phyloP scores from a whole-genome alignment of 2,888 invertebrate species.

The Epistrophella euchroma region DNA sequence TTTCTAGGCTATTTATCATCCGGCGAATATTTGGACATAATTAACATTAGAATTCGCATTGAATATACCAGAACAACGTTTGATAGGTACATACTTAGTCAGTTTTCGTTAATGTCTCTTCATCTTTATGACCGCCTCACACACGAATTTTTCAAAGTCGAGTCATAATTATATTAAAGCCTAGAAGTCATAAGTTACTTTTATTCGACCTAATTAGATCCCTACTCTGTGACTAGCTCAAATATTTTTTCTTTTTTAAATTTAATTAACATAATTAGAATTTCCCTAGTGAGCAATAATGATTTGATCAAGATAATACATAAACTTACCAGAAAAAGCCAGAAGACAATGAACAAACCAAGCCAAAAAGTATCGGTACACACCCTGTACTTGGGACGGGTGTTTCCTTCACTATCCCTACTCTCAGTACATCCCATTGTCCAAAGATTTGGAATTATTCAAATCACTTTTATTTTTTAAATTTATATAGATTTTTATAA shows the following conservation, averaged over 20 bases:
- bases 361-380: slow-evolving; percentile 95
- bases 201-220: slow-evolving; percentile 57
- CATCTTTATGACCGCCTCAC: slow-evolving; percentile 3
- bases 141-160: slow-evolving; percentile 32
- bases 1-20: background rate
- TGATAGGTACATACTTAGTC: background rate
- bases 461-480: slow-evolving; percentile 1
- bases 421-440: slow-evolving; percentile 89
- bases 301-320: slow-evolving; percentile 70
- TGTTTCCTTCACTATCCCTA: slow-evolving; percentile 84
- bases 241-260: slow-evolving; percentile 1
- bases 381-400: slow-evolving; percentile 87
- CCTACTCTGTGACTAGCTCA: background rate
- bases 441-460: slow-evolving; percentile 41
- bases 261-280: slow-evolving; percentile 39
- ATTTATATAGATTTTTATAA: slow-evolving; percentile 10
- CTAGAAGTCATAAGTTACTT: slow-evolving; percentile 12
- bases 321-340: slow-evolving; percentile 91
- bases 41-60: background rate
- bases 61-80: background rate
- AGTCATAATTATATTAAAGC: background rate
- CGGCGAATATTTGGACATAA: background rate
- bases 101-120: background rate
- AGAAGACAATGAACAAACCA: slow-evolving; percentile 90
- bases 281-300: background rate